These are phyloP conservation scores for Crenichthys baileyi DNA, from an alignment of 2,797 vertebrate species.

Conservation along the genomic window DNA sequence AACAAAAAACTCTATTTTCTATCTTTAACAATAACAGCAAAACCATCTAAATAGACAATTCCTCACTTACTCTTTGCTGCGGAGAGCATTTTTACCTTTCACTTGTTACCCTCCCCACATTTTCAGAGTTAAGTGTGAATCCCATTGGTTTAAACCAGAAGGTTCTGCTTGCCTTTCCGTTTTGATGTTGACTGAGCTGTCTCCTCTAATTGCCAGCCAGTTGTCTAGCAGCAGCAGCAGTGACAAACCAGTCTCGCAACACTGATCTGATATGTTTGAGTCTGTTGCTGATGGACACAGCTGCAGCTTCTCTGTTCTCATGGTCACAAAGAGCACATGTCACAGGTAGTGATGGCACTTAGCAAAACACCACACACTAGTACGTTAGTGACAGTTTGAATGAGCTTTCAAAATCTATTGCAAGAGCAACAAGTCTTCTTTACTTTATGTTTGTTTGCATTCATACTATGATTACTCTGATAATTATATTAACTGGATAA, in stretches of 20 bases:
- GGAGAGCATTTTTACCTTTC: conserved; percentile 24
- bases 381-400: conserved; percentile 26
- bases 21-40: conserved; percentile 19
- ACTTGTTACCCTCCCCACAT: conserved; percentile 39
- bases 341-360: conserved; percentile 4
- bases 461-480: conserved; percentile 45
- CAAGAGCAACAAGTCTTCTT: conserved; percentile 6
- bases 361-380: conserved; percentile 18
- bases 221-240: conserved; percentile 28
- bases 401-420: conserved; percentile 6
- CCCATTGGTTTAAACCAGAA: conserved; percentile 51
- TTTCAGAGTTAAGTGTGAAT: conserved; percentile 51
- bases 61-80: neutral
- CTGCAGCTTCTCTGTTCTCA: conserved; percentile 23
- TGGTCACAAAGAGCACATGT: conserved; percentile 27
- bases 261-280: conserved; percentile 55
- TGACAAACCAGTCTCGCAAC: conserved; percentile 36
- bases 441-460: conserved; percentile 9
- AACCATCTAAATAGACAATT: neutral
- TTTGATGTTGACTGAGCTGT: conserved; percentile 66
- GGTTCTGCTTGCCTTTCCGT: conserved; percentile 39
- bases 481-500: conserved; percentile 45
- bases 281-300: conserved; percentile 35
- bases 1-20: neutral
- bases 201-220: conserved; percentile 63